A percentile compares a stretch with the other conserved stretches of the same genome.
These are phyloP conservation scores for Heteromurus nitidus DNA, from an alignment of 2,888 invertebrate species.

Conservation along the genomic window DNA sequence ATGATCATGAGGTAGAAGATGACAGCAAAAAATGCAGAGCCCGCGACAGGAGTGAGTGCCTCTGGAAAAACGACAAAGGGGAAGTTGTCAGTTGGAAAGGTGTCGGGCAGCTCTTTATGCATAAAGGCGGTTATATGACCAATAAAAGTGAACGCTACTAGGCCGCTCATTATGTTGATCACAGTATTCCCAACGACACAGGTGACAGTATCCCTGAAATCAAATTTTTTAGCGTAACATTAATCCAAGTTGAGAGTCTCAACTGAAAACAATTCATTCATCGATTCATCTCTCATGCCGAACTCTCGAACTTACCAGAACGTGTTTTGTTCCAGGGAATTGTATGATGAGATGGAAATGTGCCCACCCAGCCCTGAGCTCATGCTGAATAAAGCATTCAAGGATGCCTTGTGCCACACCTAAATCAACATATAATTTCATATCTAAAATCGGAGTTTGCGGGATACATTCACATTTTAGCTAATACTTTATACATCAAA, in stretches of 20 bases:
- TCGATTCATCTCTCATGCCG: too few species aligned
- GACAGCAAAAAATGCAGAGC: constrained; percentile 30
- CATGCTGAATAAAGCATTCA: constrained; percentile 12
- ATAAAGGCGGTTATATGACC: neutral
- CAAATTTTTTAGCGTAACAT: too few species aligned
- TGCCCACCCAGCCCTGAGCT: constrained; percentile 31
- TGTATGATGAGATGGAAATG: constrained; percentile 21
- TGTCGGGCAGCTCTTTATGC: neutral
- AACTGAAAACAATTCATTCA: too few species aligned
- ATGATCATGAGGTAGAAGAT: constrained; percentile 33
- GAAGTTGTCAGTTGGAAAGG: constrained; percentile 27
- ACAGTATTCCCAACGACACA: neutral
- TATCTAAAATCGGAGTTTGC: neutral
- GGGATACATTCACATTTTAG: neutral
- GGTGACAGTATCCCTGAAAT: constrained; percentile 10
- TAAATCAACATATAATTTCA: neutral
- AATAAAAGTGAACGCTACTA: constrained; percentile 3
- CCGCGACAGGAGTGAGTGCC: constrained; percentile 8
- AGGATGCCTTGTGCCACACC: constrained; percentile 17
- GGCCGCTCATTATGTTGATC: neutral
- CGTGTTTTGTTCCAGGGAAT: constrained; percentile 19
- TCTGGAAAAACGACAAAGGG: constrained; percentile 30
- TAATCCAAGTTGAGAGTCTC: too few species aligned
- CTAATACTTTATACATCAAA: too few species aligned
- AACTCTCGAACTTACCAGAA: neutral